Conservation (phyloP, 2,888 invertebrate genomes). For the Drosophila atroscutellata region DNA sequence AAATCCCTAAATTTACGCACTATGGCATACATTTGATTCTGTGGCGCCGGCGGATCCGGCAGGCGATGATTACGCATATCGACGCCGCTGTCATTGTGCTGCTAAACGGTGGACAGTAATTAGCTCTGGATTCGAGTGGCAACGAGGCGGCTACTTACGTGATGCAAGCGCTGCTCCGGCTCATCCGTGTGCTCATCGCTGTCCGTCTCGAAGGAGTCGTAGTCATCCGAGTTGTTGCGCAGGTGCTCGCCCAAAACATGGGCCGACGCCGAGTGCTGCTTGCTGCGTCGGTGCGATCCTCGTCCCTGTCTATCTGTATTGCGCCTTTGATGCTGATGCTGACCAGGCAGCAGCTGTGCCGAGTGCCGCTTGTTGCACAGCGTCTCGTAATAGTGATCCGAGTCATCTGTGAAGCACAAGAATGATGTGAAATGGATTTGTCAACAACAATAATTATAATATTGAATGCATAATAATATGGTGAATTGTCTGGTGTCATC, state of each 20-base stretch:
- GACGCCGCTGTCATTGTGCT: constrained; percentile 86
- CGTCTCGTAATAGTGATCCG: constrained; percentile 90
- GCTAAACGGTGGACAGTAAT: constrained; percentile 4
- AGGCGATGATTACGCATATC: constrained; percentile 86
- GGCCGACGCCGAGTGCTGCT: constrained; percentile 76
- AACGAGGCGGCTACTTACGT: constrained; percentile 67
- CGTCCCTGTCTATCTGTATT: constrained; percentile 56
- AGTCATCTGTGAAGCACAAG: constrained; percentile 87
- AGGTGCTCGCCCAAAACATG: constrained; percentile 79
- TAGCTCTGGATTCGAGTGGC: not conserved
- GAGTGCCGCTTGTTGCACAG: constrained; percentile 84
- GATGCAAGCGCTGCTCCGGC: constrained; percentile 80
- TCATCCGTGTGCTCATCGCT: constrained; percentile 86
- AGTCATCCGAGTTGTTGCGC: constrained; percentile 86
- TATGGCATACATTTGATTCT: constrained; percentile 88
- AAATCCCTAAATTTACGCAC: constrained; percentile 89
- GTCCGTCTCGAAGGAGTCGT: constrained; percentile 90
- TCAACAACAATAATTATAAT: not conserved
- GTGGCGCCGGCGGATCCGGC: constrained; percentile 87
- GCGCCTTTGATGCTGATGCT: constrained; percentile 49
- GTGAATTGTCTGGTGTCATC: not conserved
- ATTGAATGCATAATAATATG: not conserved
- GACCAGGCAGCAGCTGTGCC: constrained; percentile 62
- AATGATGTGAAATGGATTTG: not conserved
- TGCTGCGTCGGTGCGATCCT: constrained; percentile 66